Conservation (phyloP, 1,140 invertebrate genomes). For the Formica exsecta region DNA sequence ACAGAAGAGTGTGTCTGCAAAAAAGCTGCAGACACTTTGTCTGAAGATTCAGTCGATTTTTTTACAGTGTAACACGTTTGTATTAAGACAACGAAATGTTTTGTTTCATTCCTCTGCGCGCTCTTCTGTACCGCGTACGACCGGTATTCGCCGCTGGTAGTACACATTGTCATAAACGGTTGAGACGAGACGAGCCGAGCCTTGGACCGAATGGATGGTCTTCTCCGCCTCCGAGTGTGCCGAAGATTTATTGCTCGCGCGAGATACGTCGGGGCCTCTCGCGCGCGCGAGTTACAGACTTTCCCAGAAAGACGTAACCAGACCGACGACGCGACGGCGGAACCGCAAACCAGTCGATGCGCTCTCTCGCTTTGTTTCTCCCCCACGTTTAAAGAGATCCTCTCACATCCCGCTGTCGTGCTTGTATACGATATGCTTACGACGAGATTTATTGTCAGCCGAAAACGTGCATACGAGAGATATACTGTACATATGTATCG, state of each 20-base stretch:
- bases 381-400: background rate
- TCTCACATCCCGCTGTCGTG: background rate
- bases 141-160: constrained; percentile 66
- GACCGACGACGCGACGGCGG: constrained; percentile 46
- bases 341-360: constrained; percentile 42
- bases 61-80: background rate
- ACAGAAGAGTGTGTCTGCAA: too few relatives aligned
- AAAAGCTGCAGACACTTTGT: too few relatives aligned
- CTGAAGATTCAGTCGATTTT: too few relatives aligned
- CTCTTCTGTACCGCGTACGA: constrained; percentile 33
- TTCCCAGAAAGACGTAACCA: constrained; percentile 76
- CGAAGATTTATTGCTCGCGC: constrained; percentile 78
- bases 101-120: constrained; percentile 39
- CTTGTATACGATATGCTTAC: background rate
- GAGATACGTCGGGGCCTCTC: constrained; percentile 53
- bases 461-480: background rate
- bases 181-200: constrained; percentile 45
- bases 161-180: constrained; percentile 78
- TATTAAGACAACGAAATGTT: background rate
- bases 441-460: constrained; percentile 9
- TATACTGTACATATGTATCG: too few relatives aligned
- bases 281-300: constrained; percentile 72
- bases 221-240: constrained; percentile 78
- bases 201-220: constrained; percentile 69
- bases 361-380: constrained; percentile 43